Evolutionary conservation across 1,140 invertebrate species (phyloP).

Genomic region (Hylyphantes graminicola): DNA sequence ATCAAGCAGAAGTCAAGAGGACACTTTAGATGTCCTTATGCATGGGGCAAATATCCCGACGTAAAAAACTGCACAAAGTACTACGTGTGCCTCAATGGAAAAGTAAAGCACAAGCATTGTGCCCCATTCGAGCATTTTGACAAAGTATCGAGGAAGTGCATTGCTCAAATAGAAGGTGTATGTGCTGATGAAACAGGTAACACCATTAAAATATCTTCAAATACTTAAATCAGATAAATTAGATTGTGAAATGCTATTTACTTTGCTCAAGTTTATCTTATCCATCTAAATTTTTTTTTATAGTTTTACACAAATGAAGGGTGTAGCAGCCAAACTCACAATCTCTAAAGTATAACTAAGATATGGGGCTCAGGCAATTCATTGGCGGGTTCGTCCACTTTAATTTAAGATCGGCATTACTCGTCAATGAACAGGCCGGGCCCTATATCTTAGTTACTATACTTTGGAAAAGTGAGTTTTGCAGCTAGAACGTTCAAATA

Average conservation of each 20-base stretch:
- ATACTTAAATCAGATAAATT: neutral
- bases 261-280: no score
- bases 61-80: conserved; percentile 10
- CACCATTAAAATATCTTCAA: neutral
- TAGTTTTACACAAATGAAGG: no score
- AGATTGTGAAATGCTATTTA: neutral
- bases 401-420: no score
- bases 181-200: conserved; percentile 34
- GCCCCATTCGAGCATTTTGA: conserved; percentile 10
- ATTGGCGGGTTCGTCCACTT: no score
- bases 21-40: conserved; percentile 25
- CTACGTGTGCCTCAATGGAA: conserved; percentile 1
- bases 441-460: no score
- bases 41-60: conserved; percentile 22
- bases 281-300: no score
- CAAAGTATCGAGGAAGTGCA: conserved; percentile 20
- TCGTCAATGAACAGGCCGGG: no score
- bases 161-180: neutral
- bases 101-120: neutral
- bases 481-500: no score
- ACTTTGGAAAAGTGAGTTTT: no score
- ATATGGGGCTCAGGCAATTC: no score
- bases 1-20: neutral
- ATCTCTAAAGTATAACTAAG: no score
- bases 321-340: no score